Base-by-base conservation (phyloP, 2,888 invertebrate genomes). In the Anthophora plumipes region DNA sequence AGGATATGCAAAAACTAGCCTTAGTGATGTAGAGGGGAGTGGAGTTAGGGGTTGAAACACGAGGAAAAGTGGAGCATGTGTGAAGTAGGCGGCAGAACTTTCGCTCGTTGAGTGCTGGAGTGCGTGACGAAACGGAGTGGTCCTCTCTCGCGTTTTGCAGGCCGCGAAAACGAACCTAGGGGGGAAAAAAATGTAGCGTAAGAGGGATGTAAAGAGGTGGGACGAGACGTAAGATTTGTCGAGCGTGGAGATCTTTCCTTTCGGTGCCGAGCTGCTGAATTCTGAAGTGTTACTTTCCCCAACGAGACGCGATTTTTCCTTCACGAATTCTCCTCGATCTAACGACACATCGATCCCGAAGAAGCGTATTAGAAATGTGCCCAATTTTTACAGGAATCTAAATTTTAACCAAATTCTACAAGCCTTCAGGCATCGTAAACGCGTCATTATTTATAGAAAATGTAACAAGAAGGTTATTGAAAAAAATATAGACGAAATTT, bases 91-190 rank as follows among this genome's bases (percentile, higher is more conserved):
- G 60, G 17, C 37, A 67, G 46, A 75, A 71, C 70, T 76, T 76
- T 71, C 71, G 63, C 81, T 80, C 70, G 75, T 71, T 69, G 63
- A 68, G 61, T 31, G 57, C 20, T 63, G 70, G 59, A 70, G 70
- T 37, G 55, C 20, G 61, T 46, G 64, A 64, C 52, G 54, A 54
- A 54, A 17, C 70, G 61, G 46, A 77, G 77, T 68, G 69, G 52
- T 52, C 64, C 72, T 73, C 25, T 52, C 37, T 39, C 22, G 14
- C 52, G 48, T 67, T 54, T 31, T 39, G n/a, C 20, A 14, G 43
- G 50, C 46, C 12, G 1, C 41, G 54, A 37, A 46, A 61, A 78
- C 12, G 37, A 20, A 48, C 7, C 22, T 46, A 9, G 20, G 25
- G 39, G 31, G 46, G n/a, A 25, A 43, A 55, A 48, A 60, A 20